These are phyloP conservation scores for Colletes gigas DNA, from an alignment of 1,140 invertebrate species.

Conservation along the genomic window DNA sequence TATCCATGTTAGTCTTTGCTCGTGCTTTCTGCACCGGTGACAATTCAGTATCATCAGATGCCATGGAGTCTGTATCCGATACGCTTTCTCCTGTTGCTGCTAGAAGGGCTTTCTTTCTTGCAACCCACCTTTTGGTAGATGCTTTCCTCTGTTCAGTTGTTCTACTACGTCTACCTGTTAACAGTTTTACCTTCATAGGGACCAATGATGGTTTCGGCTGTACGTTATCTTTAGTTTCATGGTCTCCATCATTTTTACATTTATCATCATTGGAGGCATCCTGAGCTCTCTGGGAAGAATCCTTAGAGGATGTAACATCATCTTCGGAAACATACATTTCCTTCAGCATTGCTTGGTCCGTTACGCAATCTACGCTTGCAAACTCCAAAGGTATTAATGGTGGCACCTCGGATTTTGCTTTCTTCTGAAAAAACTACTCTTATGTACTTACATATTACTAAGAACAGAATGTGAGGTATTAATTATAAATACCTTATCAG, in stretches of 20 bases:
- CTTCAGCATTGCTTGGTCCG: slow-evolving; percentile 10
- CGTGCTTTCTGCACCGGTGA: slow-evolving; percentile 78
- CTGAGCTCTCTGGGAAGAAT: slow-evolving; percentile 39
- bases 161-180: slow-evolving; percentile 64
- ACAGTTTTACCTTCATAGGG: slow-evolving; percentile 40
- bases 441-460: slow-evolving; percentile 5
- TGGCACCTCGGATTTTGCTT: slow-evolving; percentile 20
- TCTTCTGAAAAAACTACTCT: slow-evolving; percentile 55
- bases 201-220: slow-evolving; percentile 32
- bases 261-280: slow-evolving; percentile 17
- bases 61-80: slow-evolving; percentile 76
- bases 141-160: slow-evolving; percentile 72
- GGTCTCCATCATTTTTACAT: slow-evolving; percentile 11
- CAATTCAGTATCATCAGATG: slow-evolving; percentile 69
- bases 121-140: slow-evolving; percentile 77
- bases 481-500: slow-evolving; percentile 30
- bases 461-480: background rate
- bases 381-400: slow-evolving; percentile 43
- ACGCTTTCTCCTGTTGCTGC: slow-evolving; percentile 73
- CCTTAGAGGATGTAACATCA: slow-evolving; percentile 59
- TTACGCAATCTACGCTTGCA: background rate
- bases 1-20: slow-evolving; percentile 73
- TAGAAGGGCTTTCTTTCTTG: slow-evolving; percentile 75
- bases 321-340: slow-evolving; percentile 49
- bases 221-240: slow-evolving; percentile 22